Conservation (phyloP, 2,888 invertebrate genomes). For the Galerucella calmariensis region DNA sequence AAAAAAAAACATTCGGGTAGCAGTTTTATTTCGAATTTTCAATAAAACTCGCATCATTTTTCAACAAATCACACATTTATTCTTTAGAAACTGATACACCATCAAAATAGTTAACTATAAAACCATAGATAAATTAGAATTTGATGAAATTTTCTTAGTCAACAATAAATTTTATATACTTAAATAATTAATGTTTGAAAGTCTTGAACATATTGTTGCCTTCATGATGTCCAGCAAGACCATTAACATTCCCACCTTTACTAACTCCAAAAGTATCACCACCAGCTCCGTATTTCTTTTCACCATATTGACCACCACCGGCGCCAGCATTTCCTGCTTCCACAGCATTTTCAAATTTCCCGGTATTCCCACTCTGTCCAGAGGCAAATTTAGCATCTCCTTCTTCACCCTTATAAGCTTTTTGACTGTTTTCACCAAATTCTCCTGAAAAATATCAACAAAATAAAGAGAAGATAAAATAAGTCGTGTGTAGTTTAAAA, state of each 20-base stretch:
- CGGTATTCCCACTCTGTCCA: constrained; percentile 70
- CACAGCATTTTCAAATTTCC: constrained; percentile 66
- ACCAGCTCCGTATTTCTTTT: constrained; percentile 70
- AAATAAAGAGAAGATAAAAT: too few relatives aligned
- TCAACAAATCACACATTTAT: too few relatives aligned
- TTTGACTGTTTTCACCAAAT: constrained; percentile 24
- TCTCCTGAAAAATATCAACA: constrained; percentile 19
- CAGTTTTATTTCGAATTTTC: too few relatives aligned
- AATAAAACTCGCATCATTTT: too few relatives aligned
- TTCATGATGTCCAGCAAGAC: constrained; percentile 72
- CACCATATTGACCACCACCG: constrained; percentile 71
- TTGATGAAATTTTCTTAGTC: neutral
- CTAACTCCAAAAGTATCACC: constrained; percentile 70
- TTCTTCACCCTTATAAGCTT: constrained; percentile 64
- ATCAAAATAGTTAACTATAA: too few relatives aligned
- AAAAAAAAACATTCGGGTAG: too few relatives aligned
- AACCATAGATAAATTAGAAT: too few relatives aligned
- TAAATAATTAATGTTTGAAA: constrained; percentile 58
- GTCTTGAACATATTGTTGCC: constrained; percentile 68
- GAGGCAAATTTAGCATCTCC: constrained; percentile 70
- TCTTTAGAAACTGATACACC: too few relatives aligned
- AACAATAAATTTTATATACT: neutral
- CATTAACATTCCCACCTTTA: constrained; percentile 71
- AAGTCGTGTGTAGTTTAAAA: too few relatives aligned
- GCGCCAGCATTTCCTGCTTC: constrained; percentile 65